These are phyloP conservation scores for Romanogobio albipinnatus DNA, from an alignment of 2,113 vertebrate species.

Conservation along the genomic window DNA sequence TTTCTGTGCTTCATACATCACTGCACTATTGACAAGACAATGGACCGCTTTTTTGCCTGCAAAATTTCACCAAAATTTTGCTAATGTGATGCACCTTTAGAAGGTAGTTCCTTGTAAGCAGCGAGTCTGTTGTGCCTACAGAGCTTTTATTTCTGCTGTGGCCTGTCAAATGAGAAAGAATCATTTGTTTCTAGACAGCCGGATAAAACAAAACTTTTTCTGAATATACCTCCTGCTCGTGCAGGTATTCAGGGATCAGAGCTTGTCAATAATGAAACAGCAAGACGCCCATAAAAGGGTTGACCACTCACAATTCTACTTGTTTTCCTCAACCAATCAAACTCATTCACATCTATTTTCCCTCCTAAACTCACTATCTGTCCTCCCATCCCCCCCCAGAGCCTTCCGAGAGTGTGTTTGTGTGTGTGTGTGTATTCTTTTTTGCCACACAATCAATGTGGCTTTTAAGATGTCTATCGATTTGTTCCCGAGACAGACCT, in stretches of 20 bases:
- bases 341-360: conserved; percentile 58
- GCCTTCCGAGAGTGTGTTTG: conserved; percentile 69
- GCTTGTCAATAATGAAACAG: background rate
- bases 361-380: conserved; percentile 56
- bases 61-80: too few relatives aligned
- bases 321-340: conserved; percentile 38
- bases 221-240: conserved; percentile 12
- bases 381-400: conserved; percentile 47
- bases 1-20: too few relatives aligned
- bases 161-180: background rate
- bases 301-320: background rate
- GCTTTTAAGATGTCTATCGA: conserved; percentile 87
- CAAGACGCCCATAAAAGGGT: background rate
- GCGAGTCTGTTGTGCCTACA: too few relatives aligned
- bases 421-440: conserved; percentile 77
- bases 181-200: conserved; percentile 5
- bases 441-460: conserved; percentile 82
- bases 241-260: conserved; percentile 24
- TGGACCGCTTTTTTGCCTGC: too few relatives aligned
- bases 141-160: too few relatives aligned
- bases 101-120: too few relatives aligned
- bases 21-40: too few relatives aligned
- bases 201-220: background rate
- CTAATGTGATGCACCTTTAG: too few relatives aligned
- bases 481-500: conserved; percentile 82